Percentiles rank a stretch among this genome's conserved stretches.
These are phyloP conservation scores for Ernsta delagoae DNA, from an alignment of 2,888 invertebrate genomes.

Conservation along the genomic window DNA sequence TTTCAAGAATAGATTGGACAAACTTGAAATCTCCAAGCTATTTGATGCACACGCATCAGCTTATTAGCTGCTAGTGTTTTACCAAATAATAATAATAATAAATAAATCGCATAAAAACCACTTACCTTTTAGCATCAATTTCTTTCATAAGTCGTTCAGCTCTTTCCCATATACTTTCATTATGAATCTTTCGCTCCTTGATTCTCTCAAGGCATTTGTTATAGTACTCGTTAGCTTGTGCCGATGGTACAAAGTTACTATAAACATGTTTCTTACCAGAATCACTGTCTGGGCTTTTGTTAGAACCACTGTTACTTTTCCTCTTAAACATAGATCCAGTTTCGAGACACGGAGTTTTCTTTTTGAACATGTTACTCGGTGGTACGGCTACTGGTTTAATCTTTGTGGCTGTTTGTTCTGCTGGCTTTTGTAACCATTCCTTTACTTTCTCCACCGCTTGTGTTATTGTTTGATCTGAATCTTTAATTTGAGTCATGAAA, in stretches of 20 bases:
- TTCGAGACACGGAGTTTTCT: slow-evolving; percentile 4
- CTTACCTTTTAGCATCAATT: slow-evolving; percentile 54
- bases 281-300: slow-evolving; percentile 15
- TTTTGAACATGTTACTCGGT: slow-evolving; percentile 13
- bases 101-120: too few relatives aligned
- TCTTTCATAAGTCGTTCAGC: slow-evolving; percentile 57
- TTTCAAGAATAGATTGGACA: too few relatives aligned
- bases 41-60: too few relatives aligned
- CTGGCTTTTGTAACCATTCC: slow-evolving; percentile 21
- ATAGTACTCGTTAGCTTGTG: slow-evolving; percentile 56
- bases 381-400: background rate
- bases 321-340: slow-evolving; percentile 14
- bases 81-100: too few relatives aligned
- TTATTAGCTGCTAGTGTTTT: too few relatives aligned
- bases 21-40: too few relatives aligned
- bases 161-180: slow-evolving; percentile 56
- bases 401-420: background rate
- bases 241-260: slow-evolving; percentile 52
- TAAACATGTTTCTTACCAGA: background rate
- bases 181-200: slow-evolving; percentile 45
- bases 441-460: slow-evolving; percentile 22
- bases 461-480: slow-evolving; percentile 11
- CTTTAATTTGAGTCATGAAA: slow-evolving; percentile 40
- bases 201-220: slow-evolving; percentile 52
- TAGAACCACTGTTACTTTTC: slow-evolving; percentile 13